Evolutionary conservation across 2,888 invertebrate genomes (phyloP).

Genomic region (Idaea biselata): DNA sequence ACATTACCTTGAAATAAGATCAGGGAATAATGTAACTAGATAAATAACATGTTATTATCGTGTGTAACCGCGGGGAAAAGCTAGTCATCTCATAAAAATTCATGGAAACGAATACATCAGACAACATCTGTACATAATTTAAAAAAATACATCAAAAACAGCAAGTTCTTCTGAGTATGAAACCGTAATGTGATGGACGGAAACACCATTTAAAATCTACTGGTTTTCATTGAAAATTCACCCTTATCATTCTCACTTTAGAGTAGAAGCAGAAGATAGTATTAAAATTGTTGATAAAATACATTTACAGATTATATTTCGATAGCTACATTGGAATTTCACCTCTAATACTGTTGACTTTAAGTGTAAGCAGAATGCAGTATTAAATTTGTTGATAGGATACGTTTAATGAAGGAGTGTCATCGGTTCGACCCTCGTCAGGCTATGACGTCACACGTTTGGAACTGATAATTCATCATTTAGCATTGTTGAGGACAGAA

Average conservation of each 20-base stretch:
- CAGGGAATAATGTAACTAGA: too few species aligned
- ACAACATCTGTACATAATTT: constrained; percentile 1
- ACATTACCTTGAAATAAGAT: too few species aligned
- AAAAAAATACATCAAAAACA: constrained; percentile 1
- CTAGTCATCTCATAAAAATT: background rate
- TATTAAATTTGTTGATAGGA: constrained; percentile 12
- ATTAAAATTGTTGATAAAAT: background rate
- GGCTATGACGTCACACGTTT: constrained; percentile 19
- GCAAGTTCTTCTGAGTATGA: background rate
- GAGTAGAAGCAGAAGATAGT: background rate
- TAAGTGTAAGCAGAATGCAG: background rate
- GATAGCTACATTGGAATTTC: background rate
- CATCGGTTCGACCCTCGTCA: constrained; percentile 24
- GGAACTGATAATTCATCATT: constrained; percentile 23
- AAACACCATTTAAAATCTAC: background rate
- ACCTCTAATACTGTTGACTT: background rate
- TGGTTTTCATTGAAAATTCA: background rate
- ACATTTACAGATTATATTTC: background rate
- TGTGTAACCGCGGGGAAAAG: too few species aligned
- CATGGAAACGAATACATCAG: background rate
- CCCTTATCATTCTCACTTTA: background rate
- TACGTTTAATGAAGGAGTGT: constrained; percentile 22
- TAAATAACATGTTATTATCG: too few species aligned
- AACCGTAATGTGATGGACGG: background rate
- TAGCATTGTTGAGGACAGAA: constrained; percentile 3